A percentile compares a stretch with the other conserved stretches of the same genome.
These are phyloP conservation scores for Archivesica marissinica DNA, from an alignment of 1,140 invertebrate species.

Conservation along the genomic window DNA sequence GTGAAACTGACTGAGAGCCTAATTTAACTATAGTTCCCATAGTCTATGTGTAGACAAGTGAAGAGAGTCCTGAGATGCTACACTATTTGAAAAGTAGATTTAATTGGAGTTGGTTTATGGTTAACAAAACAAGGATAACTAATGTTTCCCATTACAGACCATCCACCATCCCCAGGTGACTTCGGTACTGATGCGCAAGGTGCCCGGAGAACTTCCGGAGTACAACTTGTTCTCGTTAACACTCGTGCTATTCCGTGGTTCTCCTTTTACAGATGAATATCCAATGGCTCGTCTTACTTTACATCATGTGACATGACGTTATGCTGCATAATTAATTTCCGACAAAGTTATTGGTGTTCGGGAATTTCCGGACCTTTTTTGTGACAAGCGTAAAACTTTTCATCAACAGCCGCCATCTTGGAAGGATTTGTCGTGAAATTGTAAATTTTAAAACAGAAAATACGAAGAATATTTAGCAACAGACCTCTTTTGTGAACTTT, in stretches of 20 bases:
- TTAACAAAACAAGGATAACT: too few relatives aligned
- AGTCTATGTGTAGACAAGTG: too few relatives aligned
- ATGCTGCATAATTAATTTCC: slow-evolving; percentile 79
- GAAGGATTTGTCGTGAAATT: slow-evolving; percentile 86
- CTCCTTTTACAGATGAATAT: background rate
- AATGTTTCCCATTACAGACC: too few relatives aligned
- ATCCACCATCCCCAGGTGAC: too few relatives aligned
- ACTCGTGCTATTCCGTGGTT: background rate
- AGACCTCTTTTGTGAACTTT: background rate
- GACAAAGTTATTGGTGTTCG: slow-evolving; percentile 84
- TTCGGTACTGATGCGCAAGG: too few relatives aligned
- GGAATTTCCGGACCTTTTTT: slow-evolving; percentile 87
- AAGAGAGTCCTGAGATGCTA: too few relatives aligned
- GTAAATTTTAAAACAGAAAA: slow-evolving; percentile 62
- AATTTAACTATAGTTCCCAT: too few relatives aligned
- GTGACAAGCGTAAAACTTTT: slow-evolving; percentile 96
- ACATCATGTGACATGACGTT: slow-evolving; percentile 72
- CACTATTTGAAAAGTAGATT: too few relatives aligned
- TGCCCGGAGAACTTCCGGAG: too few relatives aligned
- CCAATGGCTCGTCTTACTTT: background rate
- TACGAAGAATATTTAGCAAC: slow-evolving; percentile 13
- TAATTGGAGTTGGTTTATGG: too few relatives aligned
- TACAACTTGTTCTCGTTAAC: background rate
- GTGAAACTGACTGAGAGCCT: too few relatives aligned
- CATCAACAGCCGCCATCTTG: slow-evolving; percentile 97